Evolutionary conservation across 1,140 invertebrate genomes (phyloP).

Genomic region (Bombus vancouverensis): DNA sequence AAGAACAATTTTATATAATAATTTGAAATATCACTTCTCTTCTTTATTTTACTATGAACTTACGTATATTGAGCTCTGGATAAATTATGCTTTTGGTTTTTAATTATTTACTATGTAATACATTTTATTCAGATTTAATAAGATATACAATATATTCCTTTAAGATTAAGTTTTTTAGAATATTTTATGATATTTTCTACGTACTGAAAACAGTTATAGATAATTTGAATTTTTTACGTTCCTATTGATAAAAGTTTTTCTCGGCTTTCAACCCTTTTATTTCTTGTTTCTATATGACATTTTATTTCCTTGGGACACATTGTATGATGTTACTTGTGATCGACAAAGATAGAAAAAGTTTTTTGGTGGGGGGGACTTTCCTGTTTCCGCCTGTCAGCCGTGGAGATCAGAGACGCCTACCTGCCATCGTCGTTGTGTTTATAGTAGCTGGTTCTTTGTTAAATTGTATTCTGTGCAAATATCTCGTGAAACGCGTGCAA

Average conservation of each 20-base stretch:
- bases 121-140: neutral
- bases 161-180: neutral
- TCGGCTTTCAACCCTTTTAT: neutral
- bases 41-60: neutral
- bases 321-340: conserved; percentile 9
- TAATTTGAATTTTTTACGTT: neutral
- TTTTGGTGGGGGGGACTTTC: conserved; percentile 65
- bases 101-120: neutral
- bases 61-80: neutral
- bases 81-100: neutral
- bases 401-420: conserved; percentile 63
- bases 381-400: conserved; percentile 75
- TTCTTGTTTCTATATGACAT: neutral
- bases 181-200: neutral
- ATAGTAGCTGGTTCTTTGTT: conserved; percentile 18
- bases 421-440: conserved; percentile 51
- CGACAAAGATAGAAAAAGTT: conserved; percentile 46
- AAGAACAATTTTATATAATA: neutral
- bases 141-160: neutral
- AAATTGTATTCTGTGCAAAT: conserved; percentile 14
- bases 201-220: neutral
- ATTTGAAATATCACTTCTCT: neutral
- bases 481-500: conserved; percentile 28
- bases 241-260: neutral
- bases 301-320: neutral